These are phyloP conservation scores for Phacellophora camtschatica DNA, from an alignment of 30 jellyfish, hydroid and myxozoan species.

Conservation along the genomic window DNA sequence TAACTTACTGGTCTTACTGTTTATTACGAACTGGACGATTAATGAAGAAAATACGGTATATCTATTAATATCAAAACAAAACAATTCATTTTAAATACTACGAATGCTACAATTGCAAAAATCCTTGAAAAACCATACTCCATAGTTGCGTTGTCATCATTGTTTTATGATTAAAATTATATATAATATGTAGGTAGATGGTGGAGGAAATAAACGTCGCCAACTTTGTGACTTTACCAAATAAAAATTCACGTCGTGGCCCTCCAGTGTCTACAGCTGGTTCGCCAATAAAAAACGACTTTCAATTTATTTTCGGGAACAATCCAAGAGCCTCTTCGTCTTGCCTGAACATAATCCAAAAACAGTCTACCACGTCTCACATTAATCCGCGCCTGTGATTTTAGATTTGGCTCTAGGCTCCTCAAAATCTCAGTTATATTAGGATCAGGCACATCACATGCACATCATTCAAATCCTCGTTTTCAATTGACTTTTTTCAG, in stretches of 20 bases:
- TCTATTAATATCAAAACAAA: too few species aligned
- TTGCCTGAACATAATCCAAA: neutral
- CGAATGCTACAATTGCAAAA: too few species aligned
- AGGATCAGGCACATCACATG: neutral
- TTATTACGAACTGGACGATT: too few species aligned
- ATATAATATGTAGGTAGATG: too few species aligned
- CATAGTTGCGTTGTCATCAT: too few species aligned
- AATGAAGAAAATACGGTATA: too few species aligned
- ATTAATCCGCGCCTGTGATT: constrained; percentile 2
- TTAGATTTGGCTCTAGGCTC: constrained; percentile 5
- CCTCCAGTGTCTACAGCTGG: constrained; percentile 32
- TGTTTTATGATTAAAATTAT: too few species aligned
- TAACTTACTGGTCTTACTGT: too few species aligned
- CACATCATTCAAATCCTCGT: neutral
- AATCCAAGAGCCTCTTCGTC: constrained; percentile 3
- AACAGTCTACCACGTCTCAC: constrained; percentile 11
- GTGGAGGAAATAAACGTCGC: neutral
- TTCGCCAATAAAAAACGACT: constrained; percentile 8
- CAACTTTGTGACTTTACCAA: neutral
- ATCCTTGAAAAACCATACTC: too few species aligned
- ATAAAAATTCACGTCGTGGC: constrained; percentile 12
- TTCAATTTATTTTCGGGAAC: constrained; percentile 2
- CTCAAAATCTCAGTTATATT: neutral
- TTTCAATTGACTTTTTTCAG: neutral
- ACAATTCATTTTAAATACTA: too few species aligned